These are phyloP conservation scores for Myotis brandtii DNA, from an alignment of 2,113 vertebrate species.

Conservation along the genomic window DNA sequence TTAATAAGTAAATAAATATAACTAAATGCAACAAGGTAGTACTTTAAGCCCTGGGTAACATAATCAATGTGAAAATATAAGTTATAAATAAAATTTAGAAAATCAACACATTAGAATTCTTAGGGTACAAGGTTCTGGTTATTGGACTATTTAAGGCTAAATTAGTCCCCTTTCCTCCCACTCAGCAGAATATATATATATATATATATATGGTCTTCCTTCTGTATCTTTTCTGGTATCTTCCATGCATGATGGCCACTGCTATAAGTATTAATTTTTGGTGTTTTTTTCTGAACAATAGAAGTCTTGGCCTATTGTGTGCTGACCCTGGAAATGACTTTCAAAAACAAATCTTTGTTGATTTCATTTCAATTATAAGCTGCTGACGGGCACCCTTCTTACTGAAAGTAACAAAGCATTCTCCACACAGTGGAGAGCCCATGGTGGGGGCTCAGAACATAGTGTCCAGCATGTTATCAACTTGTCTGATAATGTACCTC, in stretches of 20 bases:
- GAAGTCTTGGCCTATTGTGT: neutral
- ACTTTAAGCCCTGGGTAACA: slow-evolving; percentile 3
- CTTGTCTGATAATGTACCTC: neutral
- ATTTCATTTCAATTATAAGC: neutral
- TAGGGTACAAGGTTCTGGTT: neutral
- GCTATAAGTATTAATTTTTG: neutral
- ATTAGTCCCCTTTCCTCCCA: neutral
- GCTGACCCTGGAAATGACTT: slow-evolving; percentile 26
- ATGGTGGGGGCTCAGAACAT: neutral
- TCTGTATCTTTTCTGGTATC: no score
- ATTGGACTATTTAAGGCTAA: neutral
- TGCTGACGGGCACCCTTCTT: neutral
- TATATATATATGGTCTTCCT: neutral
- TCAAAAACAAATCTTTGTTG: slow-evolving; percentile 45
- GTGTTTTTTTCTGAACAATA: neutral
- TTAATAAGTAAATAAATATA: no score
- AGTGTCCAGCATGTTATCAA: neutral
- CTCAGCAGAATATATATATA: neutral
- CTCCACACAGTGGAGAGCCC: neutral
- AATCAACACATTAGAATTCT: neutral
- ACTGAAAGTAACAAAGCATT: slow-evolving; percentile 19
- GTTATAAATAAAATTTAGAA: neutral
- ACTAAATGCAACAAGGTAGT: neutral
- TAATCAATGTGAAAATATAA: neutral
- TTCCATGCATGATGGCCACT: neutral